Base-by-base conservation (phyloP, 2,888 invertebrate species). In the Periphyllus acericola region DNA sequence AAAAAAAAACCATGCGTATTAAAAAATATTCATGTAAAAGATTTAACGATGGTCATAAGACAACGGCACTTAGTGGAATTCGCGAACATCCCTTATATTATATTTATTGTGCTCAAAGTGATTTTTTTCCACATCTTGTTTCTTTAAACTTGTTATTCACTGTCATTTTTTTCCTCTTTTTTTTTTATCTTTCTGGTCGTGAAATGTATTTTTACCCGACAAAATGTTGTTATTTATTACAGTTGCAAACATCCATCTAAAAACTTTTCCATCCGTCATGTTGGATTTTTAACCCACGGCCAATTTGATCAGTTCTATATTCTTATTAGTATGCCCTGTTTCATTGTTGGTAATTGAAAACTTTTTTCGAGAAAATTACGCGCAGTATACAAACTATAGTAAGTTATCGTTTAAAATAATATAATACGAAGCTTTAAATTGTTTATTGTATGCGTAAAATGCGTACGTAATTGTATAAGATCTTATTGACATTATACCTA, bases 181-280 rank as follows among this genome's bases (percentile, higher is more conserved):
- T 29, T 17, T 71, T 71, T 32, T 32, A 29, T 71, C 32, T 71
- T 29, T 60, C 29, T 36, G 55, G 14, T 29, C 17, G 71, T 55
- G 72, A 36, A 78, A 72, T 72, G 55, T 86, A 86, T 86, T 79
- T 86, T 72, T 52, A 85, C 68, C 85, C 78, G 78, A 85, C 85
- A 55, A 86, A 86, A 79, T 72, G 79, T 86, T 68, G 68, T 85
- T 86, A 86, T 86, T 86, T 86, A 86, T 86, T 86, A 71, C 85
- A 79, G 71, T 78, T 79, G 55, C 9, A 79, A 86, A 86, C 55
- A 79, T 86, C n/a, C 79, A 55, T 86, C 79, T 79, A 55, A 71
- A 83, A 80, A 36, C 36, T 86, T 86, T 86, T 29, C 72, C 29
- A 29, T 71, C 71, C 52, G 52, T 79, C 79, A 19, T 29, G 34